phyloP scores from a whole-genome alignment of 2,888 invertebrate genomes.

The Tolmerus cingulatus region DNA sequence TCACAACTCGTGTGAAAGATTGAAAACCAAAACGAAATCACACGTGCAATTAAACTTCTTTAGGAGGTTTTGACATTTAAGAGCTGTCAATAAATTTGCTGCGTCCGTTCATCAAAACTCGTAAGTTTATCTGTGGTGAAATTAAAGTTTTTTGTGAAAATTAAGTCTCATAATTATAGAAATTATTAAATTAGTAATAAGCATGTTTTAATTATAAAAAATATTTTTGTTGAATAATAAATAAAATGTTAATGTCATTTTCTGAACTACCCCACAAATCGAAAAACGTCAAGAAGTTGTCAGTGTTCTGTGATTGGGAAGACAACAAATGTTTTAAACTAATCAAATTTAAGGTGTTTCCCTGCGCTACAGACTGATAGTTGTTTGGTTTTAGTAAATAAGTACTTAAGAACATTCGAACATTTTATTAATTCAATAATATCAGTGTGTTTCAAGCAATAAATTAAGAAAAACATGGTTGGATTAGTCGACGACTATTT shows the following conservation, averaged over 20 bases:
- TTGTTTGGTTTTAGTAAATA: not conserved
- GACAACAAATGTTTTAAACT: slow-evolving; percentile 24
- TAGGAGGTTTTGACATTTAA: not conserved
- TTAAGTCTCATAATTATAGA: not conserved
- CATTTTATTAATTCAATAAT: not conserved
- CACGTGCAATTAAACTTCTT: not conserved
- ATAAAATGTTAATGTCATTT: not conserved
- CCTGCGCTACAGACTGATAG: not conserved
- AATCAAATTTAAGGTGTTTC: not conserved
- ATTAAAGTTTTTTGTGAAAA: not conserved
- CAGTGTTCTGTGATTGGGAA: not conserved
- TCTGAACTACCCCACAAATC: not conserved
- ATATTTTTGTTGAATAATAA: not conserved
- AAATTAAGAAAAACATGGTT: slow-evolving; percentile 55
- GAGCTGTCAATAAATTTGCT: not conserved
- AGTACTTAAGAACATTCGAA: not conserved
- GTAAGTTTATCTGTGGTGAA: not conserved
- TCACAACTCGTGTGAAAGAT: not conserved
- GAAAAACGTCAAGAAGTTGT: not conserved
- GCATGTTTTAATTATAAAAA: not conserved
- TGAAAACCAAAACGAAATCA: not conserved
- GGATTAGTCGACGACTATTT: slow-evolving; percentile 61
- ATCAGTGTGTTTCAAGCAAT: not conserved
- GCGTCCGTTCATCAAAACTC: not conserved
- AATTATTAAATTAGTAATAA: not conserved